phyloP scores from a whole-genome alignment of 1,140 invertebrate species.

The Psix sp. region DNA sequence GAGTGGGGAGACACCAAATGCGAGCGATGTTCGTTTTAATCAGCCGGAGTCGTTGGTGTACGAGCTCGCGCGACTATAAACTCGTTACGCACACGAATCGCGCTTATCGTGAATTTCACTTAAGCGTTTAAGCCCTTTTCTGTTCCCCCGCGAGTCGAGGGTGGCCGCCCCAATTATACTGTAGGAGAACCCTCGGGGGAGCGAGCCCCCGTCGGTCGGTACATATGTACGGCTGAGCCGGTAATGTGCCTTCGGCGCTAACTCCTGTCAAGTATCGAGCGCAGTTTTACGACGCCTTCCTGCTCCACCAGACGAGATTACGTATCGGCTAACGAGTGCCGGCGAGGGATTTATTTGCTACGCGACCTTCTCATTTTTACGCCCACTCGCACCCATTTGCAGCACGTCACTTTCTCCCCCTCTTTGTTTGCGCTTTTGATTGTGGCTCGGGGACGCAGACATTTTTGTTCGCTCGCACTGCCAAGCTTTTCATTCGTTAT shows the following conservation, averaged over 20 bases:
- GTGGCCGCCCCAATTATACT: conserved; percentile 61
- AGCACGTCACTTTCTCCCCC: neutral
- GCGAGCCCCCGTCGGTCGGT: conserved; percentile 6
- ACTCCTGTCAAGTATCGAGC: conserved; percentile 54
- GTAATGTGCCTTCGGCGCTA: conserved; percentile 52
- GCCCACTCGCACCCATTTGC: conserved; percentile 3
- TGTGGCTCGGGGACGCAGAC: too few relatives aligned
- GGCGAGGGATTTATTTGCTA: conserved; percentile 46
- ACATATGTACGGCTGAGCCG: conserved; percentile 30
- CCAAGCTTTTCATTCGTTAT: too few relatives aligned
- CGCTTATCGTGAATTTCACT: conserved; percentile 76
- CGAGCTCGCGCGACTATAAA: conserved; percentile 71
- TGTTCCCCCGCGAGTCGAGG: conserved; percentile 33
- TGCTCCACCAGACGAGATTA: conserved; percentile 42
- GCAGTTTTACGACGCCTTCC: conserved; percentile 33
- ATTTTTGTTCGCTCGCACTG: too few relatives aligned
- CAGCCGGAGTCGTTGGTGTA: conserved; percentile 40
- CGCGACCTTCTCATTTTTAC: conserved; percentile 23
- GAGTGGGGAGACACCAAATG: conserved; percentile 30
- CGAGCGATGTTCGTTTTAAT: conserved; percentile 52
- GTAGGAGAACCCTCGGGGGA: conserved; percentile 44
- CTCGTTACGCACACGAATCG: conserved; percentile 73
- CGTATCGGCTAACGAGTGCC: conserved; percentile 45
- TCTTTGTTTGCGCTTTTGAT: conserved; percentile 1
- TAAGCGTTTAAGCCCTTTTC: conserved; percentile 68